Percentiles rank a stretch among this genome's conserved stretches.
Evolutionary conservation across 2,888 invertebrate genomes (phyloP).

Genomic region (Nomada ferruginata): DNA sequence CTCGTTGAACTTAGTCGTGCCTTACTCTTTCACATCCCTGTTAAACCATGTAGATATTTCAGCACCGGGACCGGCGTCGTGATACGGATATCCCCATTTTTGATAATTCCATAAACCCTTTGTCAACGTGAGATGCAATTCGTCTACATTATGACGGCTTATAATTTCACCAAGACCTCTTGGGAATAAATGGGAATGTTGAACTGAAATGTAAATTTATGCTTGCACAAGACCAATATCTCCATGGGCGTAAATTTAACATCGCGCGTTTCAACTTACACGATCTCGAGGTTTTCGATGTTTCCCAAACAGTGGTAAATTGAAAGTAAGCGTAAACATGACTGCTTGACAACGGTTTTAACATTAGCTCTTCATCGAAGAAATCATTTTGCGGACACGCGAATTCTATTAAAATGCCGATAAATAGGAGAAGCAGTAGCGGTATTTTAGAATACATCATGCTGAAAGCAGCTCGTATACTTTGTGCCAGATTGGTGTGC

Average conservation of each 20-base stretch:
- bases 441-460: not conserved
- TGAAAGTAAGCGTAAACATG: slow-evolving; percentile 96
- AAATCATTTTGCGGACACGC: slow-evolving; percentile 85
- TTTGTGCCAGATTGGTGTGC: not conserved
- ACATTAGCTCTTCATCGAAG: slow-evolving; percentile 94
- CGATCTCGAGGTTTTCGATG: slow-evolving; percentile 70
- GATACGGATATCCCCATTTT: slow-evolving; percentile 96
- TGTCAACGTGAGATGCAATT: slow-evolving; percentile 95
- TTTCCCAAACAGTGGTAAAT: slow-evolving; percentile 92
- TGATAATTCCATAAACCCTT: slow-evolving; percentile 97
- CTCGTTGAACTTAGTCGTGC: not conserved
- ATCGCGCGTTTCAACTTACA: slow-evolving; percentile 68
- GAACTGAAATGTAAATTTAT: slow-evolving; percentile 85
- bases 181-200: slow-evolving; percentile 94
- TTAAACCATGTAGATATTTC: slow-evolving; percentile 98
- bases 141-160: slow-evolving; percentile 92
- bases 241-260: not conserved
- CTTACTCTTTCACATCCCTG: slow-evolving; percentile 77
- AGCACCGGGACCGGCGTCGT: slow-evolving; percentile 96
- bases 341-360: slow-evolving; percentile 93
- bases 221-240: not conserved
- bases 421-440: slow-evolving; percentile 35
- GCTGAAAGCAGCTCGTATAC: not conserved
- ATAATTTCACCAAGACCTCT: slow-evolving; percentile 95
- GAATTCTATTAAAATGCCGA: slow-evolving; percentile 41